Conservation (phyloP, 2,888 invertebrate genomes). For the Gerris lacustris region DNA sequence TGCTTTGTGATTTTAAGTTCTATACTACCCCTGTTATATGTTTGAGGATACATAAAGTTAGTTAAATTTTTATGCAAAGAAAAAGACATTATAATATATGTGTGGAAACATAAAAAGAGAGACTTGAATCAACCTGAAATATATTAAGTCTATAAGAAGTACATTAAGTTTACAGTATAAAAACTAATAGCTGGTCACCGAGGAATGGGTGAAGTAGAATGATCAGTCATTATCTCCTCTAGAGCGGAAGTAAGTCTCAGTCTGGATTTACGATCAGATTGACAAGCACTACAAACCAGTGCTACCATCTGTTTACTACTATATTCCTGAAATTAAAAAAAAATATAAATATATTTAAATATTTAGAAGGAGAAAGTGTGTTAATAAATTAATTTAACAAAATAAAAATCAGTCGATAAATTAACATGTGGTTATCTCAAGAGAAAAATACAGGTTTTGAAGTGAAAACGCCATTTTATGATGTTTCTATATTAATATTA, state of each 20-base stretch:
- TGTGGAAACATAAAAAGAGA: no score
- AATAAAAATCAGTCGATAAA: not conserved
- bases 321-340: conserved; percentile 54
- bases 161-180: no score
- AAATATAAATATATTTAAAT: not conserved
- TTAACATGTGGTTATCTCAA: conserved; percentile 7
- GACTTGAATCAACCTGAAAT: no score
- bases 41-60: no score
- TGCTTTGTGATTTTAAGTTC: no score
- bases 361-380: not conserved
- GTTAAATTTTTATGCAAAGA: no score
- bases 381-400: conserved; percentile 13
- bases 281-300: conserved; percentile 72
- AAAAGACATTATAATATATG: no score
- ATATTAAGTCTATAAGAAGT: no score
- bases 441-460: conserved; percentile 5
- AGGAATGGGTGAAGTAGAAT: not conserved
- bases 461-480: no score
- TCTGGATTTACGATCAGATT: conserved; percentile 73
- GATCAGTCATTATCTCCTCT: conserved; percentile 42
- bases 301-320: conserved; percentile 74
- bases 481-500: no score
- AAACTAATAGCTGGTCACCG: not conserved
- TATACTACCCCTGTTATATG: no score
- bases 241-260: conserved; percentile 63